These are phyloP conservation scores for Papilio protenor DNA, from an alignment of 2,888 invertebrate species.

Conservation along the genomic window DNA sequence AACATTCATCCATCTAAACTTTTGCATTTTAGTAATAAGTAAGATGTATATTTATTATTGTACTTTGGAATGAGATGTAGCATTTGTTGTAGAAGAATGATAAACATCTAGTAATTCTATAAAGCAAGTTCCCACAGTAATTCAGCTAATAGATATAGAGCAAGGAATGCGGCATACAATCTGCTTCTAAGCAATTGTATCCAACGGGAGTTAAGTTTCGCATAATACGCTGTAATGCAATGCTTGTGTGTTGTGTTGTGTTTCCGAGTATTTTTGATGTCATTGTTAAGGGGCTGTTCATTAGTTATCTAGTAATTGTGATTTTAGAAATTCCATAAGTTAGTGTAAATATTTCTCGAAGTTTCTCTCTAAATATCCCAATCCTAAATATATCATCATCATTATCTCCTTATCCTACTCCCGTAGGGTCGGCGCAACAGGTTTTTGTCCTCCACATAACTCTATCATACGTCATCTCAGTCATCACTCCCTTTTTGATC, in stretches of 20 bases:
- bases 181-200: conserved; percentile 13
- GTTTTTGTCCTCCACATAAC: too few relatives aligned
- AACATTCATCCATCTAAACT: too few relatives aligned
- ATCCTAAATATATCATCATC: too few relatives aligned
- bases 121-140: neutral
- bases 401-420: too few relatives aligned
- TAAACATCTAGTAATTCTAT: neutral
- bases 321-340: neutral
- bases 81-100: neutral
- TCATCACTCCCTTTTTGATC: too few relatives aligned
- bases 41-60: neutral
- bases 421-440: too few relatives aligned
- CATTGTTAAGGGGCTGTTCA: neutral
- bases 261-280: neutral
- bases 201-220: conserved; percentile 28
- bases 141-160: neutral
- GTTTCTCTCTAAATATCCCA: too few relatives aligned
- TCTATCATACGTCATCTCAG: too few relatives aligned
- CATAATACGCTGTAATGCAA: conserved; percentile 35
- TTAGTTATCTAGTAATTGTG: neutral
- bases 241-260: conserved; percentile 29
- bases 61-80: neutral
- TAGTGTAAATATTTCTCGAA: too few relatives aligned
- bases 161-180: conserved; percentile 22
- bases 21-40: too few relatives aligned